These are phyloP conservation scores for Dynastes maya DNA, from an alignment of 2,888 invertebrate genomes.

Conservation along the genomic window DNA sequence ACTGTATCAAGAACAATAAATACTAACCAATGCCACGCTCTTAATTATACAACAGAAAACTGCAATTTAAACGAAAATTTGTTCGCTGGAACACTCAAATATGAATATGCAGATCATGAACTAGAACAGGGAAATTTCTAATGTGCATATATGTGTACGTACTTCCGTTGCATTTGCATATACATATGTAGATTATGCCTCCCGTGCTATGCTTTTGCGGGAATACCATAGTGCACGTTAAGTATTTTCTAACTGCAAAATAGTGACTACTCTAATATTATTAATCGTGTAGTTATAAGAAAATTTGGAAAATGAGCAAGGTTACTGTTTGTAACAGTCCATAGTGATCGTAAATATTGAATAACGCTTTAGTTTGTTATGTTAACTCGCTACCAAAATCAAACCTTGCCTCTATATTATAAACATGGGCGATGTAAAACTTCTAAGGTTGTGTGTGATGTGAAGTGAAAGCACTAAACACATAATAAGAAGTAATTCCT, in stretches of 20 bases:
- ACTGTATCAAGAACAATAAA: too few relatives aligned
- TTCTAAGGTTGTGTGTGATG: not conserved
- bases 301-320: not conserved
- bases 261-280: too few relatives aligned
- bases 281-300: not conserved
- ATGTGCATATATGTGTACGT: too few relatives aligned
- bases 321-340: not conserved
- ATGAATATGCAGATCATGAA: too few relatives aligned
- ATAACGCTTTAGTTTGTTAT: not conserved
- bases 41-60: too few relatives aligned
- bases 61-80: too few relatives aligned
- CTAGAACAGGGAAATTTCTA: too few relatives aligned
- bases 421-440: not conserved
- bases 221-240: not conserved
- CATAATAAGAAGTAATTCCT: not conserved
- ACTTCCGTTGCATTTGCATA: too few relatives aligned
- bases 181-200: too few relatives aligned
- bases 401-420: constrained; percentile 8
- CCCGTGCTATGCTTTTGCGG: not conserved
- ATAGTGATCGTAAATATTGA: not conserved
- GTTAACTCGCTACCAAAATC: not conserved
- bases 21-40: too few relatives aligned
- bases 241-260: too few relatives aligned
- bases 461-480: not conserved
- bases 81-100: too few relatives aligned